Evolutionary conservation across 2,113 vertebrate species (phyloP), one percentile per base, ranked within the genome.

Genomic region (Zonotrichia leucophrys): DNA sequence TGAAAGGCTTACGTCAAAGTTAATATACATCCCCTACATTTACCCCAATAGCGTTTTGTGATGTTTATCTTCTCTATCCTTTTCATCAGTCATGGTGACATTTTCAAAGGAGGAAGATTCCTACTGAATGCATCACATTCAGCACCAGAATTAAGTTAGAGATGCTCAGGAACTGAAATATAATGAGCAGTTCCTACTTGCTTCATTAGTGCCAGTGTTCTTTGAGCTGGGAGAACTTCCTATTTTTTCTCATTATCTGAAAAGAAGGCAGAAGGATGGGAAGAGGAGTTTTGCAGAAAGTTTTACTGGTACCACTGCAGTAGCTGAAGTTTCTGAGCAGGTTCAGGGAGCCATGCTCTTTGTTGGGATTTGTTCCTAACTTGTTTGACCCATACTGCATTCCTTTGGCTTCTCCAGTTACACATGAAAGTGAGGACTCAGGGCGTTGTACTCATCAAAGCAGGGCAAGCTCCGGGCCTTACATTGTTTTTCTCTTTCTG

Each of bases 1-100:
- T 96, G 74, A 96, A 96, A 91, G 67, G 69, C 69, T 95, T 96
- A 75, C 84, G 87, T 94, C 70, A 94, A 88, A 93, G 52, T 77
- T 87, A 87, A 82, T 83, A 59, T 53, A 35, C 78, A 85, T 90
- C 19, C 23, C 42, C 67, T 77, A 52, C 80, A 50, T 78, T 77
- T 67, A 58, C 60, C 69, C 81, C 1, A 28, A 59, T 44, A 72
- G 66, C 8, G 1, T 59, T 94, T 90, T 89, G 78, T 1, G 16
- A 94, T 78, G 49, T 55, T 95, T 96, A 66, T 88, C 68, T 87
- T 92, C 80, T 75, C 27, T 30, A 37, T 13, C 37, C 94, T 90
- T 94, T 73, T 69, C 58, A 39, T 66, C 88, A 86, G 74, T 83
- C 68, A 73, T 0, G 1, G 66, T 39, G 22, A 59, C 18, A 27